Conservation (phyloP, 2,113 vertebrate genomes). For the Ameiurus melas region DNA sequence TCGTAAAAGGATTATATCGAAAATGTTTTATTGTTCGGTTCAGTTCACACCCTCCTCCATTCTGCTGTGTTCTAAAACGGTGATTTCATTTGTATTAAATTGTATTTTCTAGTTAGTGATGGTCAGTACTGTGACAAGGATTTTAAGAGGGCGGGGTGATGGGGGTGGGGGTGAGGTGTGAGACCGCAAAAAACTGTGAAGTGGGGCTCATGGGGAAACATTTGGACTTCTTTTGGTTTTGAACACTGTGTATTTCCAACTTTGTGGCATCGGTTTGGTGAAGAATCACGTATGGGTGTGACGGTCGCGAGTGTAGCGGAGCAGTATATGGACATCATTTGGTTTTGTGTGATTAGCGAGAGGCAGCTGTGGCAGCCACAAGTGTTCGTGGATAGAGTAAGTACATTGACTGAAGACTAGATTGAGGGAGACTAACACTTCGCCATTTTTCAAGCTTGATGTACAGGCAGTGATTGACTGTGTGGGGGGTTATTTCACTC, state of each 20-base stretch:
- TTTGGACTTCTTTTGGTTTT: too few relatives aligned
- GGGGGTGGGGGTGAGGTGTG: neutral
- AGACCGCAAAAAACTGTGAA: too few relatives aligned
- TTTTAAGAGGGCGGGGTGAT: neutral
- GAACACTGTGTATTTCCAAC: too few relatives aligned
- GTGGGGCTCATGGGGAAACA: too few relatives aligned
- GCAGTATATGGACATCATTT: neutral
- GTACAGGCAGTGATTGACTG: neutral
- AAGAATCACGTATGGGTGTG: neutral
- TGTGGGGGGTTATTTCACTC: neutral
- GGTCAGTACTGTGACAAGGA: neutral
- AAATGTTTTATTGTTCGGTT: too few relatives aligned
- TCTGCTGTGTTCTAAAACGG: neutral
- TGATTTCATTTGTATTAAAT: neutral
- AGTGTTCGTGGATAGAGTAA: neutral
- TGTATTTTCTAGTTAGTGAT: neutral
- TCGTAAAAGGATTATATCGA: too few relatives aligned
- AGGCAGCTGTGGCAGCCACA: neutral
- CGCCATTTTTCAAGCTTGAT: neutral
- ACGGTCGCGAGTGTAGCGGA: neutral
- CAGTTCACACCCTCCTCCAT: neutral
- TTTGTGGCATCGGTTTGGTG: too few relatives aligned
- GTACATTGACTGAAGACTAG: neutral
- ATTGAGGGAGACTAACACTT: neutral
- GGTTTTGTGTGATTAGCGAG: neutral